Conservation (phyloP, 2,888 invertebrate genomes). For the Tipula vernalis region DNA sequence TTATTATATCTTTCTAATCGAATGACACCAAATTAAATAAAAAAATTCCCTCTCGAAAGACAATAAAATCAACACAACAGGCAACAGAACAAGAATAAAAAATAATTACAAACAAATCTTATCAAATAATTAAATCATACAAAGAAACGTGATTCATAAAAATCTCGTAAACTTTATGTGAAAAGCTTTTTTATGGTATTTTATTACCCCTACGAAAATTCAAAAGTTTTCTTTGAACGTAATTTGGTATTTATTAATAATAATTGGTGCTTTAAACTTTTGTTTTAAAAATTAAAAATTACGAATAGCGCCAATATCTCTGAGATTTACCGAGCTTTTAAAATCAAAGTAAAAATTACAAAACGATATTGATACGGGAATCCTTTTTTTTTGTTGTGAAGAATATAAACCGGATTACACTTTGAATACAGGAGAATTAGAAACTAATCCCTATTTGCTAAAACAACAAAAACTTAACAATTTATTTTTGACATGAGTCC, state of each 20-base stretch:
- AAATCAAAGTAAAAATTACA: neutral
- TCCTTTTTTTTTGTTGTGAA: neutral
- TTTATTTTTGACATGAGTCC: conserved; percentile 4
- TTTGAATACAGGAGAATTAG: neutral
- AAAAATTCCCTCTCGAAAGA: neutral
- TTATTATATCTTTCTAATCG: neutral
- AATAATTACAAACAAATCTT: neutral
- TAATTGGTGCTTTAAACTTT: neutral
- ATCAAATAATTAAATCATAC: neutral
- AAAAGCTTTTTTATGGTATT: neutral
- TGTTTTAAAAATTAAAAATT: neutral
- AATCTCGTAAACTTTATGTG: neutral
- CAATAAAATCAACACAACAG: neutral
- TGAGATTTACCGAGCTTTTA: neutral
- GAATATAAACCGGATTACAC: neutral
- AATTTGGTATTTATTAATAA: neutral
- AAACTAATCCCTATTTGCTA: neutral
- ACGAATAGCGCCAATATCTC: neutral
- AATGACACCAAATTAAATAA: neutral
- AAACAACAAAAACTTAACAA: neutral
- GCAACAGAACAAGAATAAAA: neutral
- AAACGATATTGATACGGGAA: neutral
- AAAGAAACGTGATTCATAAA: neutral
- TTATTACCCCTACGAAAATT: neutral
- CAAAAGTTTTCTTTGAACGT: neutral